Conservation (phyloP, 2,888 invertebrate species). For the Troides aeacus region DNA sequence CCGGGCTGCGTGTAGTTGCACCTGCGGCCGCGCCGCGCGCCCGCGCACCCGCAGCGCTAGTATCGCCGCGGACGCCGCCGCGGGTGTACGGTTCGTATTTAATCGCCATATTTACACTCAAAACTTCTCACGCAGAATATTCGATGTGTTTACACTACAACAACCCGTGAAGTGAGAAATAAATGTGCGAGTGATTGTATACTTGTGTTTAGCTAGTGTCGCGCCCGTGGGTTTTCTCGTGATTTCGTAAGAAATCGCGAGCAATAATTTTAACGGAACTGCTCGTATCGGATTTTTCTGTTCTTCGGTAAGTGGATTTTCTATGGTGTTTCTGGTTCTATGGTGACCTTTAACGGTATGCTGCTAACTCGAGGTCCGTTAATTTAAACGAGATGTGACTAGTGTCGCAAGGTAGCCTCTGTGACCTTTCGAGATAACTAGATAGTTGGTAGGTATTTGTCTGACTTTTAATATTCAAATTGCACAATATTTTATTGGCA, state of each 20-base stretch:
- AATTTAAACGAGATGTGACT: constrained; percentile 19
- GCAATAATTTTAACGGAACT: constrained; percentile 67
- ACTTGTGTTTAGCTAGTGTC: constrained; percentile 47
- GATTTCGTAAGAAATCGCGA: constrained; percentile 64
- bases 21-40: constrained; percentile 38
- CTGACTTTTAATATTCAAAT: constrained; percentile 2
- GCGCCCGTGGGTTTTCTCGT: constrained; percentile 53
- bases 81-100: constrained; percentile 34
- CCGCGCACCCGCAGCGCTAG: constrained; percentile 50
- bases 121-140: constrained; percentile 64
- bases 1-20: constrained; percentile 42
- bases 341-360: constrained; percentile 50
- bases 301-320: constrained; percentile 60
- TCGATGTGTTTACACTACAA: constrained; percentile 48
- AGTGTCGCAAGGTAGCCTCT: constrained; percentile 12
- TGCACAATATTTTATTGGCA: neutral
- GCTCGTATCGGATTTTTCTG: constrained; percentile 57
- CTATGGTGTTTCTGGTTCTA: constrained; percentile 56
- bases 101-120: constrained; percentile 39
- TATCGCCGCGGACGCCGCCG: constrained; percentile 48
- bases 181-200: constrained; percentile 50
- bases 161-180: constrained; percentile 56
- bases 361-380: constrained; percentile 18
- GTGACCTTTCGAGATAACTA: constrained; percentile 24
- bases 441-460: constrained; percentile 8